These are phyloP conservation scores for Sylvia atricapilla DNA, from an alignment of 2,113 vertebrate species.

Conservation along the genomic window DNA sequence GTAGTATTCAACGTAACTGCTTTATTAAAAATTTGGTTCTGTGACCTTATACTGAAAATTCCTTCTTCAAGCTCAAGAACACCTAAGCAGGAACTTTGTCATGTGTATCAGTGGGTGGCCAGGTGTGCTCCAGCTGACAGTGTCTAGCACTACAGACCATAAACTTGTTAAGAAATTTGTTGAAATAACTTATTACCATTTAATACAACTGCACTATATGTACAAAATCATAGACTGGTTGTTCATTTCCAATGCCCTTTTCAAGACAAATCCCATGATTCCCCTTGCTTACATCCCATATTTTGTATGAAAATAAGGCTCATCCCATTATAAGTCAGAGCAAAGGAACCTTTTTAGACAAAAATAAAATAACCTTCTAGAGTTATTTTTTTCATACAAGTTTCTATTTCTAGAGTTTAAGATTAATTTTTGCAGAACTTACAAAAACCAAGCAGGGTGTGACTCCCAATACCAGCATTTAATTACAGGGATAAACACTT, in stretches of 20 bases:
- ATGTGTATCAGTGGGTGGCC: neutral
- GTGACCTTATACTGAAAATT: neutral
- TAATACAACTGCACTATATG: neutral
- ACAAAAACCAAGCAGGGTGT: neutral
- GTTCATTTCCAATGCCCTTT: neutral
- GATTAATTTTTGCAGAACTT: neutral
- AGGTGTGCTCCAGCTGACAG: neutral
- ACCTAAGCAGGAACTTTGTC: neutral
- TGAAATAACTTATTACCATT: neutral
- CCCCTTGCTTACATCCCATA: neutral
- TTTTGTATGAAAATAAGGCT: neutral
- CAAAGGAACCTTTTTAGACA: neutral
- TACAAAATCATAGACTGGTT: neutral
- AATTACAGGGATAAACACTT: conserved; percentile 41
- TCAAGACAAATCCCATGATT: neutral
- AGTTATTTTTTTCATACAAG: neutral
- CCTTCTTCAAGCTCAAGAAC: neutral
- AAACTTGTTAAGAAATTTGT: neutral
- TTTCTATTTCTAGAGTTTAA: neutral
- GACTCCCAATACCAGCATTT: neutral
- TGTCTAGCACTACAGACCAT: neutral
- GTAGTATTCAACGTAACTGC: neutral
- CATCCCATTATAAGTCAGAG: neutral
- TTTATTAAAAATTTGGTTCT: neutral
- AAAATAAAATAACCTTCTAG: neutral